Base-by-base conservation (phyloP, 2,797 vertebrate species). In the Eurystomus glaucurus region DNA sequence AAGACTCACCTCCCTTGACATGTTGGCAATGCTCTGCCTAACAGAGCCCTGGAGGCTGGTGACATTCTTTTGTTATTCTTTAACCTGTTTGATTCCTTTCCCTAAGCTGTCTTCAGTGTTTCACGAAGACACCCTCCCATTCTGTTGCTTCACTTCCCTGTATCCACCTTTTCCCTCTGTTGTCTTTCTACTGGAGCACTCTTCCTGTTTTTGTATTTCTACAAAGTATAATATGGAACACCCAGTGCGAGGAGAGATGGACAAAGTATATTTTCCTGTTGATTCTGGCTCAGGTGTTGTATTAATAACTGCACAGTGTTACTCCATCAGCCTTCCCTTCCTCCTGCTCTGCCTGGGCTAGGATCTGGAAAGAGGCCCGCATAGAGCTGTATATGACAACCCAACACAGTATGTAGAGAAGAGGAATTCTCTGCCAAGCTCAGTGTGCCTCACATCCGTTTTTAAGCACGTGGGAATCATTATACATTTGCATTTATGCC, bases 121-220 rank as follows among this genome's bases (percentile, higher is more conserved):
- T 87, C 2, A 3, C 14, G 16, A 10, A 46, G 25, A 23, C 31
- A 68, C 9, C 1, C 0, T 77, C 14, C 5, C 9, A 12, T 58
- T 88, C 14, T 26, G 10, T 43, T 80, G 9, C 16, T 74, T 83
- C 7, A 6, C 8, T 80, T 74, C 35, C 15, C 8, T 39, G 4
- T 21, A 64, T 39, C 28, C 4, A 4, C 4, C 14, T 69, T 92
- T 90, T 62, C 21, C 28, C 22, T 85, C 43, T 66, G 23, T 11
- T 74, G 11, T 18, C 26, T 77, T 93, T 68, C 50, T 35, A 11
- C 19, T 51, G 35, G 41, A 70, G 8, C 3, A 11, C 5, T 74
- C 50, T 23, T 75, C 16, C 52, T 52, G 31, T 21, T 79, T 72
- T 88, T 74, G 2, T 51, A 19, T 37, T 76, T 75, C 55, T 65